Evolutionary conservation across 2,113 vertebrate genomes (phyloP).

Genomic region (Sitta europaea): DNA sequence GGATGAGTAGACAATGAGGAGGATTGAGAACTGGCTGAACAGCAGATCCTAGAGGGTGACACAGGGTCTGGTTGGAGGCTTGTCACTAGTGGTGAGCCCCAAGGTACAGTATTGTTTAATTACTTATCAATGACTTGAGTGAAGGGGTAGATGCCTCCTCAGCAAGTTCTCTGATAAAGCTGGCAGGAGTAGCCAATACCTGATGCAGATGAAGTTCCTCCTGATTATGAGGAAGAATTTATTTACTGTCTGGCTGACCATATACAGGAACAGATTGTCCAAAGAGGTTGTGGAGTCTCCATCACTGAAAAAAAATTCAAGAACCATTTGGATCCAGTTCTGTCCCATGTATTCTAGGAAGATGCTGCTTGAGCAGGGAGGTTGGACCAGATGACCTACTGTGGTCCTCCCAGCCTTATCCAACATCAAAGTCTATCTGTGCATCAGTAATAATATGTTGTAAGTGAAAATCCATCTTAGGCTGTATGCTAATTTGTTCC

Average conservation of each 20-base stretch:
- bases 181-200: fast-evolving
- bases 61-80: neutral
- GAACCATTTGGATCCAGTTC: neutral
- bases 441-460: neutral
- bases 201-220: fast-evolving
- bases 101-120: neutral
- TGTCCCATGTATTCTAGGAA: neutral
- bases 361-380: neutral
- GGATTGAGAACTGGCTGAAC: neutral
- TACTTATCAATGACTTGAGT: neutral
- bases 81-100: neutral
- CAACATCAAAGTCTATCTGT: neutral
- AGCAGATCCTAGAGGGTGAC: neutral
- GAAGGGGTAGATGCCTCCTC: neutral
- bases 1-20: neutral
- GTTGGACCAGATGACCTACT: neutral
- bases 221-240: neutral
- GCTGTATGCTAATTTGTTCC: neutral
- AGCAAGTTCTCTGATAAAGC: neutral
- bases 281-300: neutral
- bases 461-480: neutral
- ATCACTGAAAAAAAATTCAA: neutral
- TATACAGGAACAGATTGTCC: neutral
- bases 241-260: neutral
- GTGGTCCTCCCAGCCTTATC: neutral